Evolutionary conservation across 1,140 invertebrate genomes (phyloP).

Genomic region (Drosophila triauraria): DNA sequence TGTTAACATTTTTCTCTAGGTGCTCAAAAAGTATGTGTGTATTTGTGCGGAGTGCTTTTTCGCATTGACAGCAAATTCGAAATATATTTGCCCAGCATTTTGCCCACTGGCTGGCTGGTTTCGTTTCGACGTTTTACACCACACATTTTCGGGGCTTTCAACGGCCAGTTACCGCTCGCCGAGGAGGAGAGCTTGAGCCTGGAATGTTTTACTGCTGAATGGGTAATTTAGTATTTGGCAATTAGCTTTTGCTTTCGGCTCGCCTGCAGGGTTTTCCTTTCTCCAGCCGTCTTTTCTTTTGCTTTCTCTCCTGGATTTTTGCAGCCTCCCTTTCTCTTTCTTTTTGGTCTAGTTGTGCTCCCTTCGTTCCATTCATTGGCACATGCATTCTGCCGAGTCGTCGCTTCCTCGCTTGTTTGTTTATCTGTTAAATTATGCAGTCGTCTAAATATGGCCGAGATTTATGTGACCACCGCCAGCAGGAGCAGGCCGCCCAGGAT

Average conservation of each 20-base stretch:
- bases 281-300: conserved; percentile 5
- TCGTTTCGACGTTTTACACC: conserved; percentile 66
- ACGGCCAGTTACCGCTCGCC: conserved; percentile 20
- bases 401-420: conserved; percentile 70
- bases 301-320: conserved; percentile 1
- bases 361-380: conserved; percentile 49
- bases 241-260: conserved; percentile 80
- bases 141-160: conserved; percentile 69
- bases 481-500: conserved; percentile 18
- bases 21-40: conserved; percentile 21
- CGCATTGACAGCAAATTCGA: conserved; percentile 82
- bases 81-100: conserved; percentile 74
- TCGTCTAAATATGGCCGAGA: conserved; percentile 80
- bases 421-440: conserved; percentile 83
- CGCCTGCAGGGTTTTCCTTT: conserved; percentile 1
- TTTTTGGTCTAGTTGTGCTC: conserved; percentile 11
- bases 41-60: conserved; percentile 48
- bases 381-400: conserved; percentile 56
- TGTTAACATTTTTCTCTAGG: background rate
- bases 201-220: conserved; percentile 82
- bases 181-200: conserved; percentile 34
- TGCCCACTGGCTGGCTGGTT: conserved; percentile 46
- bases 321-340: conserved; percentile 9
- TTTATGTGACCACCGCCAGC: conserved; percentile 64
- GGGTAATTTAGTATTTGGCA: conserved; percentile 83